Evolutionary conservation across 2,113 vertebrate species (phyloP), one percentile per base, ranked within the genome.

Genomic region (Clarias batrachus): DNA sequence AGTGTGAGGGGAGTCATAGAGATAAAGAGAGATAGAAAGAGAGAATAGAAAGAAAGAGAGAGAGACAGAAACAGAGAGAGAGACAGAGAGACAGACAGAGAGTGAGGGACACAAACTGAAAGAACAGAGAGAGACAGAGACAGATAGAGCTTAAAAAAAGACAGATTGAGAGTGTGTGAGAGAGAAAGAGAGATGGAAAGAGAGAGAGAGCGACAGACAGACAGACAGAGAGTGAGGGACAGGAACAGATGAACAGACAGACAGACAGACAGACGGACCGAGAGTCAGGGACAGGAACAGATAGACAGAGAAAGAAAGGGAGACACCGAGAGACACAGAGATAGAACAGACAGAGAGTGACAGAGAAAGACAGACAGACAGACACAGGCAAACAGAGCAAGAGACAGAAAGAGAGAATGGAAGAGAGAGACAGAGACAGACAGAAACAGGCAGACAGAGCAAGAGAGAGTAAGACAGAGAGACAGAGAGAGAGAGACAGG

Each of bases 281-380:
- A 27, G n/a, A 66, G 25, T 2, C 0, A 27, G 9, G 3, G 65
- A 66, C 2, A 13, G 12, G 11, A n/a, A 27, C 25, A 13, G 65
- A 27, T 12, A 73, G 30, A 41, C 41, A 68, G 41, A 4, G 41
- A 5, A 0, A 66, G 23, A 27, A 10, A n/a, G 0, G 7, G 25
- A n/a, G n/a, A n/a, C n/a, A n/a, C n/a, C 3, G 60, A 23, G 62
- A 63, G 16, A 23, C 5, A 63, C 10, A n/a, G 4, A 70, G 17
- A 23, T 9, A 68, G 11, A 25, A 70, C 21, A 23, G 27, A 16
- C 13, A 17, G 25, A 4, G 17, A 56, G 56, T 54, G 16, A 48
- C 48, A 48, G 48, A 48, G 48, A 48, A 27, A 17, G 76, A 37
- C 33, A 37, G 33, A 37, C 2, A 21, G 9, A 84, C 92, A 95